Evolutionary conservation across 2,113 vertebrate genomes (phyloP), one percentile per base, ranked within the genome.

Genomic region (Merops nubicus): DNA sequence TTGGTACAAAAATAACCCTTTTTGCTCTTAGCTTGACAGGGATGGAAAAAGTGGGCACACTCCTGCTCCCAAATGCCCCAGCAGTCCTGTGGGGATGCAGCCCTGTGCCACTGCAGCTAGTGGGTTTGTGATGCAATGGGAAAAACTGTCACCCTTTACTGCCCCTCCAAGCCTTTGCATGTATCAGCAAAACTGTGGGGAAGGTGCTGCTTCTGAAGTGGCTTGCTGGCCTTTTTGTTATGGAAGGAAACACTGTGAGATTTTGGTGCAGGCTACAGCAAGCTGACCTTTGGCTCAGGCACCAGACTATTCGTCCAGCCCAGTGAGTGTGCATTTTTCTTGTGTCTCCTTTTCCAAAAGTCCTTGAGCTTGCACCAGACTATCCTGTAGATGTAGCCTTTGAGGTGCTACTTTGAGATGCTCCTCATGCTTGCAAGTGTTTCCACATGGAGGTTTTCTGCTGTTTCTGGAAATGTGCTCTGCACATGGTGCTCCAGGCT

Each of bases 241-340:
- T 67, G 88, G 60, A 72, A 95, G 54, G 53, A 96, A 97, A 91
- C 57, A 56, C 59, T 97, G 92, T 96, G 97, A 5, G 9, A 28
- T 22, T 68, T 8, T 88, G 21, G 28, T 0, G 4, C 1, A 9
- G 10, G 29, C 62, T 25, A 8, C 12, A 3, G 1, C 59, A 64
- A 75, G 26, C 10, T 85, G 56, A 84, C 23, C 10, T 96, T 97
- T 10, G 92, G 89, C 62, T 95, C 94, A 17, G 96, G 96, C 36
- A 97, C 95, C 84, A 96, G 85, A 48, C 76, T 97, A 50, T 43
- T n/a, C 1, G n/a, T 97, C 67, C 91, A 26, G 23, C 85, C 90
- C 72, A 68, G 96, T 98, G 89, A 98, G 96, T 92, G 63, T 75
- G 42, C n/a, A 36, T 8, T 34, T 54, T 29, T 29, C 29, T 5